Conservation (phyloP, 2,888 invertebrate genomes). For the Masnerella sp. region DNA sequence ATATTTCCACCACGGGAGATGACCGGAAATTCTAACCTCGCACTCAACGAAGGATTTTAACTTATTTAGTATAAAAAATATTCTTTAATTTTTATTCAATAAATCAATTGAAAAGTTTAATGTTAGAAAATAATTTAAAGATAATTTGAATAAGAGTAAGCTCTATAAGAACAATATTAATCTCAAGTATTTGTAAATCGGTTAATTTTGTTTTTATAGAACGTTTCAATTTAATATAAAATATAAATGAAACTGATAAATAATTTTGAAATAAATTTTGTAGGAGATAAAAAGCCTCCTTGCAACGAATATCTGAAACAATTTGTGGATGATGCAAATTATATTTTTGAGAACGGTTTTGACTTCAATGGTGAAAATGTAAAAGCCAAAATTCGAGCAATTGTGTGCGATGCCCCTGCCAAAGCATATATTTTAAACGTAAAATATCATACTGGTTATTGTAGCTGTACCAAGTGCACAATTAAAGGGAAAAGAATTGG, state of each 20-base stretch:
- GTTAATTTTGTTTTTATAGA: no score
- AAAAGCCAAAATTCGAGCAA: not conserved
- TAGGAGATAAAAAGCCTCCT: not conserved
- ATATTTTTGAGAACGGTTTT: not conserved
- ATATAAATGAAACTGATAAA: not conserved
- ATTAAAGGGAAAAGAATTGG: not conserved
- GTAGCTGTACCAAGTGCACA: conserved; percentile 1
- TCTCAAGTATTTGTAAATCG: no score
- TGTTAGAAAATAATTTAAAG: no score
- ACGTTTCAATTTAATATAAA: no score
- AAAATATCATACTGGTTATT: conserved; percentile 1
- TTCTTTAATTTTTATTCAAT: no score
- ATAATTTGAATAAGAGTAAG: no score
- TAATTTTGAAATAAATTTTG: not conserved
- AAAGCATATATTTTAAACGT: conserved; percentile 7
- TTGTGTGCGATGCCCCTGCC: conserved; percentile 2
- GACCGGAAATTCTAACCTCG: no score
- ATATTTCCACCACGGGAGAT: no score
- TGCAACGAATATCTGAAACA: conserved; percentile 3
- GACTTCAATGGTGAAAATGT: not conserved
- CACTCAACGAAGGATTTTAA: no score
- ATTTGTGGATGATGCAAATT: not conserved
- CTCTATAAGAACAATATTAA: no score
- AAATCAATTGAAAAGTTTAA: no score
- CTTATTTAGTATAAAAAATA: no score